Conservation (phyloP, 2,113 vertebrate genomes). For the Gavialis gangeticus region DNA sequence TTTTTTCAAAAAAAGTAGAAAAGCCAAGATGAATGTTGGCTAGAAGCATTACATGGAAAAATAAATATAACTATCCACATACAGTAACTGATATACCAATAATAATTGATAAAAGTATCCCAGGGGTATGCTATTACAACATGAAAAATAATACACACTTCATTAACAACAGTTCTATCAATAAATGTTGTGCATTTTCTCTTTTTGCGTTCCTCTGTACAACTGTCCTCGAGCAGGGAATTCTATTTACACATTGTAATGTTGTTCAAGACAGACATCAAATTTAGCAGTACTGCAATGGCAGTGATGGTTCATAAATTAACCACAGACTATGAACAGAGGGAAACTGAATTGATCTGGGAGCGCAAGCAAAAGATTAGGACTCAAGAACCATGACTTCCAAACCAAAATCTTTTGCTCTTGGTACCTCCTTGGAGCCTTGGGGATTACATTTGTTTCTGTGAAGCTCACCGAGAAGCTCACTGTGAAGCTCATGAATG, state of each 20-base stretch:
- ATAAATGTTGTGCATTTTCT: background rate
- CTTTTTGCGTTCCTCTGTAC: background rate
- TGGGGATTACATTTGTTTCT: background rate
- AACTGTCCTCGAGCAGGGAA: background rate
- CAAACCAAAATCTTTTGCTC: background rate
- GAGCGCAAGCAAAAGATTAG: background rate
- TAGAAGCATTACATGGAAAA: background rate
- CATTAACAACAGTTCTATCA: conserved; percentile 6
- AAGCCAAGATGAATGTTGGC: background rate
- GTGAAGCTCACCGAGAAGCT: background rate
- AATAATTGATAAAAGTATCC: conserved; percentile 21
- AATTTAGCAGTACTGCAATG: background rate
- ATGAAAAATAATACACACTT: conserved; percentile 9
- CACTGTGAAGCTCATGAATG: background rate
- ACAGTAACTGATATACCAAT: background rate
- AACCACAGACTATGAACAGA: background rate
- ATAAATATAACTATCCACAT: conserved; percentile 4
- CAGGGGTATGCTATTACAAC: background rate
- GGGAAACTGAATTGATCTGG: background rate
- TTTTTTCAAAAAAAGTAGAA: background rate
- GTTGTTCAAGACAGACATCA: background rate
- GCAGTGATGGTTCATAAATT: background rate
- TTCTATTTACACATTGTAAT: background rate
- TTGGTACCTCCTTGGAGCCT: background rate
- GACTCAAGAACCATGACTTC: background rate